Evolutionary conservation across 2,113 vertebrate genomes (phyloP).

Genomic region (Saimiri boliviensis): DNA sequence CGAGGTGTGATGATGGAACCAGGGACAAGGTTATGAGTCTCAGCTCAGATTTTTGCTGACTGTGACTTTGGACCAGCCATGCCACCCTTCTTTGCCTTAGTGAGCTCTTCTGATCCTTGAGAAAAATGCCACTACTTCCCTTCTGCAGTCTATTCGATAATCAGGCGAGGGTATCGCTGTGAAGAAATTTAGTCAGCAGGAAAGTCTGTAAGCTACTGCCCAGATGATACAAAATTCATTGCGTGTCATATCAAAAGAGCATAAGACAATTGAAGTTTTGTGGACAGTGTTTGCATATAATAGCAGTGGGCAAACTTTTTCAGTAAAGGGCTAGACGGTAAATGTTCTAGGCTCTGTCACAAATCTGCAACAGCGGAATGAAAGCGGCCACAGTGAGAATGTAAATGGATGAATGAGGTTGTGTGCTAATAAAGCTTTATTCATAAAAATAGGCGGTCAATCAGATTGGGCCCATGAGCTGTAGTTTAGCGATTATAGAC

Average conservation of each 20-base stretch:
- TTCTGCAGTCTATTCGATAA: neutral
- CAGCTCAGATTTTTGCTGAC: neutral
- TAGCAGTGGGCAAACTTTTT: neutral
- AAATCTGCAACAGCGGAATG: neutral
- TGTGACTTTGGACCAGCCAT: neutral
- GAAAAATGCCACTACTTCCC: neutral
- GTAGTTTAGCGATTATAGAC: neutral
- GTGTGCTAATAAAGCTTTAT: constrained; percentile 63
- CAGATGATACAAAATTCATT: neutral
- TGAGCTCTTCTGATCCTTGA: neutral
- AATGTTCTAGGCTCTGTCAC: neutral
- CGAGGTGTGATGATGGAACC: neutral
- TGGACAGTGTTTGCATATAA: neutral
- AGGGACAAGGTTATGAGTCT: neutral
- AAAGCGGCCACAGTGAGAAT: neutral
- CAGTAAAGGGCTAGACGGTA: neutral
- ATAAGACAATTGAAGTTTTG: neutral
- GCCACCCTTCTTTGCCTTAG: neutral
- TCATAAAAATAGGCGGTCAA: constrained; percentile 32
- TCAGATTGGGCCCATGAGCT: neutral
- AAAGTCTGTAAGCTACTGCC: neutral
- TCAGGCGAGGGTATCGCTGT: neutral
- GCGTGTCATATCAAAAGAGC: neutral
- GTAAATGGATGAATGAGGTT: neutral
- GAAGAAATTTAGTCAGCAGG: neutral